A percentile compares a stretch with the other conserved stretches of the same genome.
Evolutionary conservation across 2,113 vertebrate genomes (phyloP).

Genomic region (Ptyas mucosa): DNA sequence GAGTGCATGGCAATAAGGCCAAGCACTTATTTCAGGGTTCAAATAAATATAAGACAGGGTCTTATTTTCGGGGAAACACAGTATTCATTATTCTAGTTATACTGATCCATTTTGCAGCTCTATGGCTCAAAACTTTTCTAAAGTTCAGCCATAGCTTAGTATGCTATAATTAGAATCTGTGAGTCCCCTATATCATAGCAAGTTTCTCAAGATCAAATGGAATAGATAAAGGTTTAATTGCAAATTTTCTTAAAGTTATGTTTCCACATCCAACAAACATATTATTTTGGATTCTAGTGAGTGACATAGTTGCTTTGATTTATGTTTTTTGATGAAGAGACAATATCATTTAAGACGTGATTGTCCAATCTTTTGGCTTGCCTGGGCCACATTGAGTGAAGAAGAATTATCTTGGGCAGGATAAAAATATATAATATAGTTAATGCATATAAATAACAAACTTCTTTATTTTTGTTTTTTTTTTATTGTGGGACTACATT

Average conservation of each 20-base stretch:
- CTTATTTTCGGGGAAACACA: no score
- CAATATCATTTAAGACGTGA: conserved; percentile 37
- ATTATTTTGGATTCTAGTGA: conserved; percentile 28
- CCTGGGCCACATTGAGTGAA: neutral
- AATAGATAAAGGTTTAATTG: conserved; percentile 5
- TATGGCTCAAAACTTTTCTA: conserved; percentile 50
- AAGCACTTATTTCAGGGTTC: no score
- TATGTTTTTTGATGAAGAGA: conserved; percentile 28
- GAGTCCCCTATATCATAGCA: neutral
- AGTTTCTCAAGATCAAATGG: neutral
- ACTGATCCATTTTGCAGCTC: neutral
- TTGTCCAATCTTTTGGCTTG: neutral
- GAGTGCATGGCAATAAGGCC: no score
- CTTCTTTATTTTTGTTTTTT: neutral
- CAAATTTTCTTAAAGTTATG: neutral
- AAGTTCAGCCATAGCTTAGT: neutral
- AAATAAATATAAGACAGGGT: no score
- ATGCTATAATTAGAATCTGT: conserved; percentile 6
- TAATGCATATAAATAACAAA: neutral
- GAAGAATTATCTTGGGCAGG: neutral
- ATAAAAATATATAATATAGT: neutral
- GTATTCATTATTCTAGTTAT: neutral
- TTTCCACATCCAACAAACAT: conserved; percentile 28
- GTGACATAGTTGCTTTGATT: conserved; percentile 47
- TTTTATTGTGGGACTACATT: neutral